Evolutionary conservation across 2,797 vertebrate genomes (phyloP).

Genomic region (Psittacula echo): DNA sequence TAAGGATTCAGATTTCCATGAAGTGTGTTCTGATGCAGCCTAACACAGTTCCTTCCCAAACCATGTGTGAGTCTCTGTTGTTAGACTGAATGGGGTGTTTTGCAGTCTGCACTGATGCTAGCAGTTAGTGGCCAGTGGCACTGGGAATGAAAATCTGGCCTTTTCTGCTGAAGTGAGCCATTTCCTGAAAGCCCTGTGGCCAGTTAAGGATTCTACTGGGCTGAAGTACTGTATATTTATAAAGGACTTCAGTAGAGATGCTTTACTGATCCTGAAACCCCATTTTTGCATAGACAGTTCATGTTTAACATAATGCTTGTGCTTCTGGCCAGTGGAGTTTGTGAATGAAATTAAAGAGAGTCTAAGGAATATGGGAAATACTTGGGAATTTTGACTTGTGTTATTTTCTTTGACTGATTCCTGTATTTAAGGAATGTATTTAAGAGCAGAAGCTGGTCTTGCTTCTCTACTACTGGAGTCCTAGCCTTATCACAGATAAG

Average conservation of each 20-base stretch:
- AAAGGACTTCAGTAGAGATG: background rate
- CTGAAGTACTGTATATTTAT: conserved; percentile 13
- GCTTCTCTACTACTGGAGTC: conserved; percentile 1
- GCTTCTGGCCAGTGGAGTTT: background rate
- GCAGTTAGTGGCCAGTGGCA: background rate
- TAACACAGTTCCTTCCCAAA: background rate
- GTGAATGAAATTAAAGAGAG: background rate
- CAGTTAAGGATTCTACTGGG: background rate
- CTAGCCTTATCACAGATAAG: background rate
- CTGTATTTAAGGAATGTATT: background rate
- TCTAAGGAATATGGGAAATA: background rate
- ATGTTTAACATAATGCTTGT: background rate
- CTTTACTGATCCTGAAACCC: background rate
- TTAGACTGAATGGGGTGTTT: background rate
- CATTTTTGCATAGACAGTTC: conserved; percentile 10
- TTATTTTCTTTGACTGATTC: background rate
- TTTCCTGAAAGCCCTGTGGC: background rate
- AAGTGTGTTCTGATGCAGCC: background rate
- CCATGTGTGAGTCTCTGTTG: background rate
- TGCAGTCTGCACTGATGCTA: background rate
- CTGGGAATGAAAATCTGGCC: background rate
- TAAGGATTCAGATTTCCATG: background rate
- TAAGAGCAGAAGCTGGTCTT: background rate
- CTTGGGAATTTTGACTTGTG: conserved; percentile 10
- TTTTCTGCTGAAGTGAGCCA: background rate